Base-by-base conservation (phyloP, 2,888 invertebrate genomes). In the Cylindroiulus punctatus region DNA sequence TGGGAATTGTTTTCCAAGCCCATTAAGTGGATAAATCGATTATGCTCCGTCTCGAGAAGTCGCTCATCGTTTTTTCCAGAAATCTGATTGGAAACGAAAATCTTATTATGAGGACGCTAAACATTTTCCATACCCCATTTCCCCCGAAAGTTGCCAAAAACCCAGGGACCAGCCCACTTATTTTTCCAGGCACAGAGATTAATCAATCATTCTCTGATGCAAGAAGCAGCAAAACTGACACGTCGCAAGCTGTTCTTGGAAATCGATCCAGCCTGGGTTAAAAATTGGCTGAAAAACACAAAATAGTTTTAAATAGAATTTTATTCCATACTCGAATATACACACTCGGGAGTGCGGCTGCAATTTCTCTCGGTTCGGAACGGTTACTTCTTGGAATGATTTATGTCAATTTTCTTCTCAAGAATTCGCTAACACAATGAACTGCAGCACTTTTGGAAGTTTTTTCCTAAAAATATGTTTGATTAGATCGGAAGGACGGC, bases 191-290 rank as follows among this genome's bases (percentile, higher is more conserved):
- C 57, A 57, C 17, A 17, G 7, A 17, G 7, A 57, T 57, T 57
- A 57, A 57, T 57, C 57, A 57, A 57, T 57, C 57, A 57, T 57
- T 57, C n/a, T 57, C 22, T 57, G 57, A 57, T 57, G 57, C 57
- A 57, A 57, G n/a, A 57, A 57, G 19, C 57, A 57, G 19, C 5
- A n/a, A 57, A 57, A 57, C 57, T 57, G 57, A 57, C 57, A 57
- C 0, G 57, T 57, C 7, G n/a, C 57, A 57, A 19, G 57, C 57
- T n/a, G 19, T 57, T 57, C 57, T 57, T n/a, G 57, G 19, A 57
- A 57, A 57, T 57, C 57, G 57, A 57, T 57, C 22, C 57, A 57
- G 57, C 7, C n/a, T n/a, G 1, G 7, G 57, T 57, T 22, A 47
- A 47, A 44, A 17, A 14, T 17, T 47, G 17, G 47, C 47, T 47